A percentile compares a stretch with the other conserved stretches of the same genome.
Evolutionary conservation across 2,888 invertebrate species (phyloP).

Genomic region (Drosophila suboccidentalis): DNA sequence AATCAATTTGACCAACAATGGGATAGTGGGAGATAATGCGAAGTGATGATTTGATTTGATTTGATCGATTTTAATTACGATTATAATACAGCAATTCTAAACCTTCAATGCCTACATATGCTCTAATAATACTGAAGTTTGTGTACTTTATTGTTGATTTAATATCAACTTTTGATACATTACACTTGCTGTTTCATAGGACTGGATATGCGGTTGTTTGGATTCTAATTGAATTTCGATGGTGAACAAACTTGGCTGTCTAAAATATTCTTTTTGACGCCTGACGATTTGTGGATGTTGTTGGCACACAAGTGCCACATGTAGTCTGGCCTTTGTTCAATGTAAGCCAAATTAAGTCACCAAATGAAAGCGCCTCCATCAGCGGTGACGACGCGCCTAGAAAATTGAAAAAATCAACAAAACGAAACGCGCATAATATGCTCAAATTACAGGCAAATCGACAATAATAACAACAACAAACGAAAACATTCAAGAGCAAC

Average conservation of each 20-base stretch:
- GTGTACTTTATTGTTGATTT: no score
- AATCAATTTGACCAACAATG: no score
- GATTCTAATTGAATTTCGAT: no score
- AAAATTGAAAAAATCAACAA: slow-evolving; percentile 47
- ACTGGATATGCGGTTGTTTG: no score
- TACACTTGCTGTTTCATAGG: no score
- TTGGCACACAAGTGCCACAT: neutral
- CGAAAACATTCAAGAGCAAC: slow-evolving; percentile 17
- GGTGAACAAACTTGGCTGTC: no score
- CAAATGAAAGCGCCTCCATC: neutral
- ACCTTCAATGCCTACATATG: no score
- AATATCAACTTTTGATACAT: no score
- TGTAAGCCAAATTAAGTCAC: neutral
- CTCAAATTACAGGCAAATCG: slow-evolving; percentile 36
- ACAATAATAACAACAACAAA: slow-evolving; percentile 15
- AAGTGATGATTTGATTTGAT: no score
- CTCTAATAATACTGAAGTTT: no score
- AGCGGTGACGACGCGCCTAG: slow-evolving; percentile 40
- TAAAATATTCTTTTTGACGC: slow-evolving; percentile 2
- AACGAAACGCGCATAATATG: slow-evolving; percentile 43
- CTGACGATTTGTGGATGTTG: neutral
- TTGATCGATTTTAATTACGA: neutral
- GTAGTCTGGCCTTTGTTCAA: neutral
- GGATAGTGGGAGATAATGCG: no score
- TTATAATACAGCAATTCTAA: no score